A percentile compares a stretch with the other conserved stretches of the same genome.
Conservation (phyloP, 2,113 vertebrate species). For the Thinocorus orbignyianus region DNA sequence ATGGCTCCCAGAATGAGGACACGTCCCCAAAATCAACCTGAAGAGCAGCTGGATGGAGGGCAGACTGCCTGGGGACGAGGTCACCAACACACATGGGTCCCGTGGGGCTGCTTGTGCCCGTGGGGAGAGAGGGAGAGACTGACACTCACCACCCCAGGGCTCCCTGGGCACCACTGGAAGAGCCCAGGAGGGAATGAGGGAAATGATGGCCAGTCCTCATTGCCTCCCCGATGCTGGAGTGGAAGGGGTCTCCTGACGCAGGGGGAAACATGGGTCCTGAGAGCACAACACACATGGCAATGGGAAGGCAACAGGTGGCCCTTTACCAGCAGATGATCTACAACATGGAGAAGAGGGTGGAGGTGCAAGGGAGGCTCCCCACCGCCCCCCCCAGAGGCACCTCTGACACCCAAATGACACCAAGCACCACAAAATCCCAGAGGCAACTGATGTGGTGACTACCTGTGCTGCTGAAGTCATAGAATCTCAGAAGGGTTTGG, state of each 20-base stretch:
- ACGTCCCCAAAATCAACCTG: background rate
- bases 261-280: background rate
- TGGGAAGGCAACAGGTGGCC: background rate
- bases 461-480: background rate
- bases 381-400: background rate
- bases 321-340: fast-evolving
- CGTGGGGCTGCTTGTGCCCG: background rate
- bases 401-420: background rate
- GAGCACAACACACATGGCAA: background rate
- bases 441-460: background rate
- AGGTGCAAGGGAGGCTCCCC: background rate
- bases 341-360: background rate
- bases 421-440: background rate
- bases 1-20: background rate
- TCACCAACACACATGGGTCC: background rate
- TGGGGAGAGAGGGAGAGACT: background rate
- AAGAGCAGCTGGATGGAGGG: background rate
- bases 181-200: background rate
- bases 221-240: background rate
- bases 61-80: fast-evolving
- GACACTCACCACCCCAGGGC: background rate
- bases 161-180: background rate
- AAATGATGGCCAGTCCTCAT: background rate
- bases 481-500: background rate
- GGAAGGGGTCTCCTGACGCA: background rate